Conservation (phyloP, 2,888 invertebrate genomes). For the Scaeva pyrastri region DNA sequence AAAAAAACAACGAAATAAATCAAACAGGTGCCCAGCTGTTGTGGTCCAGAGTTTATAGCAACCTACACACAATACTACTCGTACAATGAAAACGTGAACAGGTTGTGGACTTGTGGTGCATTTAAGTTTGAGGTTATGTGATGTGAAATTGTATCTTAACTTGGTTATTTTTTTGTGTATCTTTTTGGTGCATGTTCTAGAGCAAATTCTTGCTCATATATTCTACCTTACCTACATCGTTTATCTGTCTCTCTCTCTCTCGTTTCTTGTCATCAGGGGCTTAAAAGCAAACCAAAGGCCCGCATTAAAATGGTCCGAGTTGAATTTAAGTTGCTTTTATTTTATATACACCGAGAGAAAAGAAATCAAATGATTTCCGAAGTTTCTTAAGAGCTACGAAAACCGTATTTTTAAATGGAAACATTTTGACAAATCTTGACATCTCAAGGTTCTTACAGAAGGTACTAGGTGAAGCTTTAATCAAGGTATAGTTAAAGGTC, state of each 20-base stretch:
- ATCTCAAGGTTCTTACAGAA: no score
- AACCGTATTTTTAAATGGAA: no score
- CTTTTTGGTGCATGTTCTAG: constrained; percentile 29
- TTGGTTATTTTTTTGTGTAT: constrained; percentile 31
- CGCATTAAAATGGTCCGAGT: constrained; percentile 38
- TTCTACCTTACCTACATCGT: constrained; percentile 40
- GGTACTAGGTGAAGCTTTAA: no score
- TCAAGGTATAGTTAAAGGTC: no score
- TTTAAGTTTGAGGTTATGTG: constrained; percentile 30
- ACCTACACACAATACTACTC: constrained; percentile 3
- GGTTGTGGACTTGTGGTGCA: constrained; percentile 20
- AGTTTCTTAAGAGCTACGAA: no score
- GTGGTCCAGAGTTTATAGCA: constrained; percentile 11
- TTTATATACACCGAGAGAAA: constrained; percentile 1
- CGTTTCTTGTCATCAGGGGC: not conserved
- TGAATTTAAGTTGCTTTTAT: constrained; percentile 6
- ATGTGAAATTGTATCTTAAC: constrained; percentile 60
- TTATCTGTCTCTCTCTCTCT: constrained; percentile 10
- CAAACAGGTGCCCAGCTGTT: constrained; percentile 57
- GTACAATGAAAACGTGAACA: constrained; percentile 43
- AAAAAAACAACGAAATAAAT: constrained; percentile 1
- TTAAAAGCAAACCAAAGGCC: constrained; percentile 25
- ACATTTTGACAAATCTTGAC: no score
- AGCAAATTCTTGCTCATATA: constrained; percentile 41
- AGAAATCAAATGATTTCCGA: not conserved